Percentiles rank a stretch among this genome's conserved stretches.
These are phyloP conservation scores for Carpatolechia fugitivella DNA, from an alignment of 2,888 invertebrate genomes.

Conservation along the genomic window DNA sequence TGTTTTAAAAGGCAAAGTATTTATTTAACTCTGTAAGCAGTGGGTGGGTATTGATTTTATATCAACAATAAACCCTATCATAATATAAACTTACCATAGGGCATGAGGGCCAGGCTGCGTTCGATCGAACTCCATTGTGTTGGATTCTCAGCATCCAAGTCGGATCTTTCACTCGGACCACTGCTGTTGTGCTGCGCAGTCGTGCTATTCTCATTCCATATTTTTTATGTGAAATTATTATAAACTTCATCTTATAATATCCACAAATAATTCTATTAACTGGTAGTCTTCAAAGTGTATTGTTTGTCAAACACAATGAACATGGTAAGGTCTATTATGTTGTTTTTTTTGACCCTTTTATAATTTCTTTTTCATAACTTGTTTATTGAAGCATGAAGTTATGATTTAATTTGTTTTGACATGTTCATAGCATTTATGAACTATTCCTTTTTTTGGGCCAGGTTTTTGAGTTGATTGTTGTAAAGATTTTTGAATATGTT, in stretches of 20 bases:
- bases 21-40: constrained; percentile 6
- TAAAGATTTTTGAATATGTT: constrained; percentile 19
- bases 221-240: constrained; percentile 41
- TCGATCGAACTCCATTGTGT: constrained; percentile 64
- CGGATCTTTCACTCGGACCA: constrained; percentile 62
- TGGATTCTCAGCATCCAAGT: constrained; percentile 44
- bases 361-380: constrained; percentile 45
- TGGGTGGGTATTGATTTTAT: constrained; percentile 55
- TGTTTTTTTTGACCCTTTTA: constrained; percentile 46
- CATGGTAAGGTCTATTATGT: constrained; percentile 70
- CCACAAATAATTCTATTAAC: constrained; percentile 55
- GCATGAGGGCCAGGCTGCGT: constrained; percentile 45
- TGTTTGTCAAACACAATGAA: constrained; percentile 72
- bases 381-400: constrained; percentile 68
- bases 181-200: constrained; percentile 58
- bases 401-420: constrained; percentile 78
- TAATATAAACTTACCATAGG: constrained; percentile 43
- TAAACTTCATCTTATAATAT: constrained; percentile 51
- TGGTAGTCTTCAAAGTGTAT: constrained; percentile 49
- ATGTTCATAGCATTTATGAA: constrained; percentile 54
- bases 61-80: constrained; percentile 57
- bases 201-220: constrained; percentile 51
- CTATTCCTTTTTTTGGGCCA: constrained; percentile 32
- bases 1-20: too few species aligned
- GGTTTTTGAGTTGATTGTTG: constrained; percentile 25